Evolutionary conservation across 2,888 invertebrate species (phyloP), one percentile per base, ranked within the genome.

Genomic region (Agonum fuliginosum): DNA sequence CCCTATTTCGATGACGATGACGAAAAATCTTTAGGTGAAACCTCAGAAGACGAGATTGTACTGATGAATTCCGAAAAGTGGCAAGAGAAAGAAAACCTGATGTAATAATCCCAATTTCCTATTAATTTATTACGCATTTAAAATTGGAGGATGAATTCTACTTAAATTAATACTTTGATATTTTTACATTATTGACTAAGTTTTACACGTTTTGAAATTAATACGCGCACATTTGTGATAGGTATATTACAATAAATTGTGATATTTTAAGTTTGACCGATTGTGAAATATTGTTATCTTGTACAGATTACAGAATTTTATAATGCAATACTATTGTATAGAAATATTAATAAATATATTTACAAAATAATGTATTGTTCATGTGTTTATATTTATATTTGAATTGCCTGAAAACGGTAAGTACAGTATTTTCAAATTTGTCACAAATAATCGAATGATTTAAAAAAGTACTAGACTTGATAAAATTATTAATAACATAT

Each of bases 1-100:
- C 93, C 94, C 0, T 94, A 94, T 84, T 94, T 89, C 81, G 94
- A 94, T 80, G 93, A 93, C 24, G 93, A 93, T 48, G 91, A 92
- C 2, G 86, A 91, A 14, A 89, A 89, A 0, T 89, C 89, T 0
- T 89, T 91, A 0, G 87, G 91, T 27, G 91, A 91, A 69, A 88
- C 89, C 0, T 91, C 85, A 0, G 82, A 89, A 78, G 91, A 91
- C 71, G 91, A 91, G 76, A 87, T 91, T 5, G 90, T 91, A 3
- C 86, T 91, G 43, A 87, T 91, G 5, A 84, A 77, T 17, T 22
- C 30, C 22, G 69, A 77, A 5, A 77, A 77, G 51, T 54, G 51
- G 70, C 69, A 69, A 19, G 37, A 67, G 12, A 41, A 67, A 22
- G 67, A 67, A 67, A 67, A 20, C 8, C 58, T 62, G 12, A 62